Evolutionary conservation across 2,797 vertebrate species (phyloP), one percentile per base, ranked within the genome.

Genomic region (Siniperca undulata): DNA sequence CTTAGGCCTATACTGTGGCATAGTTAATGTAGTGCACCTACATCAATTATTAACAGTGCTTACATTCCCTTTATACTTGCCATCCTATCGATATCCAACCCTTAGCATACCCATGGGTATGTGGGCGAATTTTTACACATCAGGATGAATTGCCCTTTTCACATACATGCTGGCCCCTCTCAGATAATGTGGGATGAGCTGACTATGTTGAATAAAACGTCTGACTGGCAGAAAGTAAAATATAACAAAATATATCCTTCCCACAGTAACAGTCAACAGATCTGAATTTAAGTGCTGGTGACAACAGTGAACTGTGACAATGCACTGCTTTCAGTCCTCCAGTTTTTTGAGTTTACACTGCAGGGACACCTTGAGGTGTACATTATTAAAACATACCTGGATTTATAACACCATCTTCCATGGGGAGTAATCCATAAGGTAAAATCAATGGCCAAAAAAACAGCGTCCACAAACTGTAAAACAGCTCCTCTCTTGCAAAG

Each of bases 41-140:
- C 86, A 95, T 95, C 80, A 92, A 95, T 94, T 94, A 95, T 95
- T 94, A 92, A 93, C 89, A 83, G 70, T 89, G 91, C 91, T 94
- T 94, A 90, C 85, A 66, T 92, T 94, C 82, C 87, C 85, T 92
- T 92, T 91, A 91, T 92, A 81, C 90, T 91, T 85, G 77, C 88
- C 87, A 93, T 89, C 84, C 80, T 92, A 91, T 94, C 80, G 92
- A 94, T 94, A 87, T 92, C 91, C 89, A 91, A 88, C 84, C 86
- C 81, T 87, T 69, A 80, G 74, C 90, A 67, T 86, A 78, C 89
- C 84, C 83, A 87, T 88, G 82, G 87, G 89, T 88, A 82, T 83
- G 85, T 93, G 93, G 90, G 90, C 52, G 46, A 84, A 62, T 81
- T 91, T 92, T 90, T 88, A 90, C 83, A 84, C 77, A 90, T 82